Evolutionary conservation across 2,797 vertebrate genomes (phyloP).

Genomic region (Chaenodraco wilsoni): DNA sequence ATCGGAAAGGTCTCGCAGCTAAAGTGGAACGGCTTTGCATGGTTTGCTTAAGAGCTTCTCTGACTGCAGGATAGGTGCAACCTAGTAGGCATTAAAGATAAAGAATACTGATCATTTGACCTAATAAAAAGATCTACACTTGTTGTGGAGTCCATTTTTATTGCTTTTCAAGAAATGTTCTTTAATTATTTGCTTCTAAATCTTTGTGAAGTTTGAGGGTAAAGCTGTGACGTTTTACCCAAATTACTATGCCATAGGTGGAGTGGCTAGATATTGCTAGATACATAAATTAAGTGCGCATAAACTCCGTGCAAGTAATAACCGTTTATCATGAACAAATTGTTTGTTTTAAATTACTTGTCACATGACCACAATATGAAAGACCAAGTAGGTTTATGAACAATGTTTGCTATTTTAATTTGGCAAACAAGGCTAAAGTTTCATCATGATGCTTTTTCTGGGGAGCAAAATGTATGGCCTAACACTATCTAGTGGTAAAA

Average conservation of each 20-base stretch:
- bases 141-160: conserved; percentile 53
- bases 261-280: neutral
- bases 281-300: neutral
- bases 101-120: conserved; percentile 61
- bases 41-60: conserved; percentile 66
- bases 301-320: neutral
- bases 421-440: neutral
- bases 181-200: neutral
- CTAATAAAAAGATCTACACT: conserved; percentile 73
- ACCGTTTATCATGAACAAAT: neutral
- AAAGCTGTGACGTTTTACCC: neutral
- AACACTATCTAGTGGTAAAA: conserved; percentile 66
- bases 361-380: neutral
- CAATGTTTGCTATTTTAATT: conserved; percentile 14
- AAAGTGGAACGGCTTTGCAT: conserved; percentile 78
- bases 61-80: conserved; percentile 68
- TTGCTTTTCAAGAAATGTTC: conserved; percentile 1
- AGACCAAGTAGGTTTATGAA: neutral
- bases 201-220: conserved; percentile 5
- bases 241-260: conserved; percentile 3
- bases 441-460: conserved; percentile 45
- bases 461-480: conserved; percentile 6
- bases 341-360: neutral
- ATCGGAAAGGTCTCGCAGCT: conserved; percentile 58
- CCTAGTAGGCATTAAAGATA: conserved; percentile 65